A percentile compares a stretch with the other conserved stretches of the same genome.
Conservation (phyloP, 2,113 vertebrate genomes). For the Ailuropoda melanoleuca region DNA sequence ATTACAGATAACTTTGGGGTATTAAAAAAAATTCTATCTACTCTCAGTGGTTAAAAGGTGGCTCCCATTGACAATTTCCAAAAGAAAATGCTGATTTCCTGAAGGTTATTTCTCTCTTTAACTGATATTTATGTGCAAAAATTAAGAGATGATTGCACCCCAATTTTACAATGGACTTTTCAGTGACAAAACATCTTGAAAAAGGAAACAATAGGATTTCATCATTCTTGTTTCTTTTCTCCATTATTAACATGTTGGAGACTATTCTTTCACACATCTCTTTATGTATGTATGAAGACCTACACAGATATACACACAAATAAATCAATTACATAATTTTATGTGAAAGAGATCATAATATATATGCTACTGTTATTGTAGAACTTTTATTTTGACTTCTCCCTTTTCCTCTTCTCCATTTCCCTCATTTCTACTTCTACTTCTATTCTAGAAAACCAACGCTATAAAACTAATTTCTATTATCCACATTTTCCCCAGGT, state of each 20-base stretch:
- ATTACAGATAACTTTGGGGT: not conserved
- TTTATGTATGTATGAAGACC: not conserved
- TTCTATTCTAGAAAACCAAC: not conserved
- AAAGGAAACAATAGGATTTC: not conserved
- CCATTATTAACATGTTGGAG: not conserved
- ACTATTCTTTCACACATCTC: not conserved
- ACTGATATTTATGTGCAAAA: not conserved
- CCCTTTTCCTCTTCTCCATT: not conserved
- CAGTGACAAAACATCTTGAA: not conserved
- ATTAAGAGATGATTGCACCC: not conserved
- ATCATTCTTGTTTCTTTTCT: not conserved
- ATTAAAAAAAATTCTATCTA: not conserved
- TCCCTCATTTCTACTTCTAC: not conserved
- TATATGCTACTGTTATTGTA: not conserved
- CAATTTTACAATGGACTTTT: not conserved
- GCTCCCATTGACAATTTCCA: not conserved
- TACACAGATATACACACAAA: not conserved
- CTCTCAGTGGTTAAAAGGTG: not conserved
- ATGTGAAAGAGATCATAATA: not conserved
- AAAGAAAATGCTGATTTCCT: not conserved
- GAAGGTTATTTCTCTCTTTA: not conserved
- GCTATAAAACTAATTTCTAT: not conserved
- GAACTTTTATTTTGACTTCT: not conserved
- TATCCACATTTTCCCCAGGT: not conserved
- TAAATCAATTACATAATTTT: not conserved